These are phyloP conservation scores for Alauda arvensis DNA, from an alignment of 2,797 vertebrate genomes.

Conservation along the genomic window DNA sequence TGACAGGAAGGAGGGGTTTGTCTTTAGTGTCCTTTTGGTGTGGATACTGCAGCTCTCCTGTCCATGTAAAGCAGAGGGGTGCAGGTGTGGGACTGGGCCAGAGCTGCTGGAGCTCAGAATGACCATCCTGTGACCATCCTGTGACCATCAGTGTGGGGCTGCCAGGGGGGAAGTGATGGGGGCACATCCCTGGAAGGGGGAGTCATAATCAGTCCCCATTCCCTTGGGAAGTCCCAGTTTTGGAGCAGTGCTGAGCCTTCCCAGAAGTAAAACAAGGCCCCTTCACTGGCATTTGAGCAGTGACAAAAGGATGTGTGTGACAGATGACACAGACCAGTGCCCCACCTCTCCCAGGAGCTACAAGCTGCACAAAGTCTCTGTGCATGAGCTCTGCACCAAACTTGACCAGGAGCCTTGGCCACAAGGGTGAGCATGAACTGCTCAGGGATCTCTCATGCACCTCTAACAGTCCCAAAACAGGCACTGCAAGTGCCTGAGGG, in stretches of 20 bases:
- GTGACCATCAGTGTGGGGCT: neutral
- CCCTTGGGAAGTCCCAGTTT: neutral
- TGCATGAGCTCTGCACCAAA: neutral
- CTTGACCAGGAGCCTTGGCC: neutral
- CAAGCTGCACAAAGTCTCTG: fast-evolving
- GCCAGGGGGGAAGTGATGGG: neutral
- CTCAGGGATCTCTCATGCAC: neutral
- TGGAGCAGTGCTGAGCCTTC: neutral
- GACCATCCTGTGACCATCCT: too few species aligned
- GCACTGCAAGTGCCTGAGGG: neutral
- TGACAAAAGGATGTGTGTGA: neutral
- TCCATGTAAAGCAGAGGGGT: neutral
- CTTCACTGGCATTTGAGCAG: neutral
- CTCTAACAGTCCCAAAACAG: fast-evolving
- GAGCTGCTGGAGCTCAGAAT: too few species aligned
- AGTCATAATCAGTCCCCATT: fast-evolving
- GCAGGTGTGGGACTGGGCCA: fast-evolving
- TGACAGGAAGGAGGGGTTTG: neutral
- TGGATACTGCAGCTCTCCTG: neutral
- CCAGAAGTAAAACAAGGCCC: neutral
- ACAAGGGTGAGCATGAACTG: fast-evolving
- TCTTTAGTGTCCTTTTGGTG: neutral
- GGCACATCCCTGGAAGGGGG: neutral
- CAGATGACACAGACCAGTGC: neutral
- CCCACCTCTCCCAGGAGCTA: neutral